Evolutionary conservation across 2,113 vertebrate genomes (phyloP).

Genomic region (Ameiurus melas): DNA sequence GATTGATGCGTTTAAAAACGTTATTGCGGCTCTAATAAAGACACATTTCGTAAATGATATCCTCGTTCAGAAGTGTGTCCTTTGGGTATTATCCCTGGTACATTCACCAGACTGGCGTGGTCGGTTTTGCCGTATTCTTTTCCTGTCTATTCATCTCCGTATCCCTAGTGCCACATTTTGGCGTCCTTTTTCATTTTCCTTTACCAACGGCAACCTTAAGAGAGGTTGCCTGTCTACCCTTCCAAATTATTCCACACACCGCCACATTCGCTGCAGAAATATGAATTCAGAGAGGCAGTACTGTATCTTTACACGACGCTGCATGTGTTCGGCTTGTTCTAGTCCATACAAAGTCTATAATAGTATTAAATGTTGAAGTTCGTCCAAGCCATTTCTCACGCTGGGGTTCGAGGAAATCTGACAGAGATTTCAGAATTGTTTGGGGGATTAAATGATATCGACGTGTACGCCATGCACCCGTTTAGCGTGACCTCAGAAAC

Average conservation of each 20-base stretch:
- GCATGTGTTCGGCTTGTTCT: not conserved
- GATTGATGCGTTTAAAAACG: no score
- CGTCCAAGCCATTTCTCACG: not conserved
- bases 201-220: no score
- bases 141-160: no score
- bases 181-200: not conserved
- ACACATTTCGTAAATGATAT: no score
- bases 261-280: not conserved
- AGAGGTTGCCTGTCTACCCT: no score
- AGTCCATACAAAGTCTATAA: conserved; percentile 1
- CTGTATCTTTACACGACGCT: not conserved
- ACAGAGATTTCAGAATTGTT: conserved; percentile 22
- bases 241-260: no score
- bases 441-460: conserved; percentile 11
- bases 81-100: no score
- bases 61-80: no score
- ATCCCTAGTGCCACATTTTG: no score
- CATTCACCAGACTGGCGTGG: no score
- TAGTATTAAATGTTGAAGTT: not conserved
- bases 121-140: no score
- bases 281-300: not conserved
- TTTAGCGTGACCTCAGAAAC: not conserved
- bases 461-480: not conserved
- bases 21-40: no score
- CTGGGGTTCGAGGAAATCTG: not conserved